These are phyloP conservation scores for Achroia grisella DNA, from an alignment of 1,140 invertebrate genomes.

Conservation along the genomic window DNA sequence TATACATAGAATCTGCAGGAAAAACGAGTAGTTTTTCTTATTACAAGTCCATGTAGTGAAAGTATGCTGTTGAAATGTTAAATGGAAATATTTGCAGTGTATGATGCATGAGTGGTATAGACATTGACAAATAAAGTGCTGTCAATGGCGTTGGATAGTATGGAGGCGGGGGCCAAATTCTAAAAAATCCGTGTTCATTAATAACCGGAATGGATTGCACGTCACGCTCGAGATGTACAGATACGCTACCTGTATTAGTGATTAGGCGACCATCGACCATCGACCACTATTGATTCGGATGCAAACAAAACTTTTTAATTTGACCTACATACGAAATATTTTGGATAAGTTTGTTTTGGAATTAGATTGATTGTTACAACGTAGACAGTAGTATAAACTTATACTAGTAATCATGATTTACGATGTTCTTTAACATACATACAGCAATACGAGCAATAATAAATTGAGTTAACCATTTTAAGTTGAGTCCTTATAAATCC, in stretches of 20 bases:
- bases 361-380: no score
- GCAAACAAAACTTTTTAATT: no score
- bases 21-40: constrained; percentile 11
- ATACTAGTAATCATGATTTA: no score
- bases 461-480: no score
- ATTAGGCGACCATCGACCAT: constrained; percentile 13
- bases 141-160: constrained; percentile 38
- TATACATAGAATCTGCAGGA: constrained; percentile 5
- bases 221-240: constrained; percentile 35
- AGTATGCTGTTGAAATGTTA: constrained; percentile 34
- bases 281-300: not conserved
- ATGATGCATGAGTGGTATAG: constrained; percentile 33
- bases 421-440: no score
- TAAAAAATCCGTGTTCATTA: constrained; percentile 47
- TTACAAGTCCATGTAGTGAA: not conserved
- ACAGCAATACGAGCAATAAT: no score
- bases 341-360: no score
- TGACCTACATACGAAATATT: no score
- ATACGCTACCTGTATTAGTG: constrained; percentile 61
- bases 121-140: constrained; percentile 61
- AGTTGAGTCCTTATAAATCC: no score
- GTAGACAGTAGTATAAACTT: no score
- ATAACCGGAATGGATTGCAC: constrained; percentile 55
- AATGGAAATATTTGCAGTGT: constrained; percentile 33
- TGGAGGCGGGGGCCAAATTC: constrained; percentile 37